Conservation (phyloP, 2,888 invertebrate genomes). For the Leucophenga montana region DNA sequence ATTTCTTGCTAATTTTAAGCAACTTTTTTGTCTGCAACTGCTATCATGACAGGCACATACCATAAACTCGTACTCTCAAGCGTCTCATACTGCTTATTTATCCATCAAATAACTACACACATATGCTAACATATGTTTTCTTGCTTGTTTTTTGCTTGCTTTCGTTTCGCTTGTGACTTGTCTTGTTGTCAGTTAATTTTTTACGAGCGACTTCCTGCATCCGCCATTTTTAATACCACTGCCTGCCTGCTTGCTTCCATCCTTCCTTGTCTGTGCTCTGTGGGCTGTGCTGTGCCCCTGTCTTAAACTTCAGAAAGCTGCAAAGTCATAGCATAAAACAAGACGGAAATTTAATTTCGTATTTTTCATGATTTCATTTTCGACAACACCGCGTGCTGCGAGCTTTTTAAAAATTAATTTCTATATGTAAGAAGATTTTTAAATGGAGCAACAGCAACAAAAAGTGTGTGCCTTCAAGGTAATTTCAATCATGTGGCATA, state of each 20-base stretch:
- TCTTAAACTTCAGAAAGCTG: constrained; percentile 37
- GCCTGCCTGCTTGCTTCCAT: too few relatives aligned
- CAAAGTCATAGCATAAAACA: constrained; percentile 25
- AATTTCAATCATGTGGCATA: constrained; percentile 23
- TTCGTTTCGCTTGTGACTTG: constrained; percentile 41
- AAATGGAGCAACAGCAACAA: not conserved
- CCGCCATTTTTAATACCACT: constrained; percentile 60
- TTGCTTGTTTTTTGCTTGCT: constrained; percentile 16
- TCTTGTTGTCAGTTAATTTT: constrained; percentile 43
- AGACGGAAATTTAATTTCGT: constrained; percentile 63
- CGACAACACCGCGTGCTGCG: not conserved
- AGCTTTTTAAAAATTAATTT: constrained; percentile 35
- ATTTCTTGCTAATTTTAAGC: too few relatives aligned
- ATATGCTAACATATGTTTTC: constrained; percentile 15
- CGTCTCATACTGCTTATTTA: too few relatives aligned
- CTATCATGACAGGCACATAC: not conserved
- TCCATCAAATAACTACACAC: not conserved
- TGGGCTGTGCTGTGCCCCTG: not conserved
- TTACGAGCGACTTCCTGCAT: constrained; percentile 63
- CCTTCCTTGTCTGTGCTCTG: too few relatives aligned
- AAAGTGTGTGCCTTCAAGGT: constrained; percentile 16
- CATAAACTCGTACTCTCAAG: not conserved
- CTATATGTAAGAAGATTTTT: constrained; percentile 42
- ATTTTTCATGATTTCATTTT: constrained; percentile 57
- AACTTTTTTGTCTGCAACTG: too few relatives aligned